Conservation (phyloP, 1,140 invertebrate species). For the Ceratitis capitata region DNA sequence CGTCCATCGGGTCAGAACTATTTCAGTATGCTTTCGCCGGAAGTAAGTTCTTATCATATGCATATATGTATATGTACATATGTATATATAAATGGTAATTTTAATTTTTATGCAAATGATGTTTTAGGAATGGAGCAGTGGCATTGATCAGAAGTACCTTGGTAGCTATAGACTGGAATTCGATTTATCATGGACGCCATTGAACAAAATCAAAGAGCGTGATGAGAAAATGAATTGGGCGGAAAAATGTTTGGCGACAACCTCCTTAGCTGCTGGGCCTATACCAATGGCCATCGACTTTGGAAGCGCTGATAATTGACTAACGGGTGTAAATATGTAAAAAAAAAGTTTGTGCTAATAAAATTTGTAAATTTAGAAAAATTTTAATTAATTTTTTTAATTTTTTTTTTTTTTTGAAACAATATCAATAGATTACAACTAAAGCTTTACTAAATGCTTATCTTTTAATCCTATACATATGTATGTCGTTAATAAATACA, state of each 20-base stretch:
- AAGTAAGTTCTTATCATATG: conserved; percentile 65
- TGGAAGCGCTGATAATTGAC: conserved; percentile 43
- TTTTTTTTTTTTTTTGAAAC: not conserved
- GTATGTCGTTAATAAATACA: too few species aligned
- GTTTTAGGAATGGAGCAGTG: conserved; percentile 77
- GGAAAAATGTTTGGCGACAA: conserved; percentile 49
- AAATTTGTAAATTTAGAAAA: not conserved
- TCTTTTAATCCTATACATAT: not conserved
- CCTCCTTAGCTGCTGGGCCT: not conserved
- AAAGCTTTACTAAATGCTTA: not conserved
- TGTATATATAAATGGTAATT: not conserved
- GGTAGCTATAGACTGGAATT: conserved; percentile 75
- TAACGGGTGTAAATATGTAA: not conserved
- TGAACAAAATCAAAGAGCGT: conserved; percentile 62
- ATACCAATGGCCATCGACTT: conserved; percentile 54
- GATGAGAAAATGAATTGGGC: conserved; percentile 54
- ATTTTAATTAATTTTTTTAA: too few species aligned
- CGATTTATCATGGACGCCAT: conserved; percentile 76
- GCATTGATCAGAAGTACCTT: conserved; percentile 70
- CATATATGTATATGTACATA: not conserved
- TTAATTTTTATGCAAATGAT: conserved; percentile 45
- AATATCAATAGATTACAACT: not conserved
- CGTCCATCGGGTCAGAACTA: conserved; percentile 72
- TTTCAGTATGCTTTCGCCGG: conserved; percentile 78
- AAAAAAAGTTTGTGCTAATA: not conserved